Conservation (phyloP, 2,797 vertebrate genomes). For the Phyllotis vaccarum region DNA sequence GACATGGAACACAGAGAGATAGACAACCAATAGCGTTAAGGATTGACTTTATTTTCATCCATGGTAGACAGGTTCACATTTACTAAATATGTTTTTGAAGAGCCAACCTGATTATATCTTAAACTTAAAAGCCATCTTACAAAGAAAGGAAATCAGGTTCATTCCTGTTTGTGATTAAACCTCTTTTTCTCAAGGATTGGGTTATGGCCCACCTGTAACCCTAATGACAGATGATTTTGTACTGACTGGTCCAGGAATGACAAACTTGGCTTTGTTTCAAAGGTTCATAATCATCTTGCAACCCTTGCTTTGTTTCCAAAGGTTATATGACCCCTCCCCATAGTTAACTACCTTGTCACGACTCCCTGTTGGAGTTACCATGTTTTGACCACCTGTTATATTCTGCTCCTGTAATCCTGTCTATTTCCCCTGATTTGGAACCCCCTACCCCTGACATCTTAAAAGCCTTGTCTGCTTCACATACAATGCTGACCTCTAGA, state of each 20-base stretch:
- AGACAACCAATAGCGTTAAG: neutral
- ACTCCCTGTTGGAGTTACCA: neutral
- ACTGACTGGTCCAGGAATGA: neutral
- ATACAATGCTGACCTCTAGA: neutral
- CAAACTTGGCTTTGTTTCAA: neutral
- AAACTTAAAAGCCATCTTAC: neutral
- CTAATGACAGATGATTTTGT: neutral
- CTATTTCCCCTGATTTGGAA: neutral
- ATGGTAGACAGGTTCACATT: slow-evolving; percentile 3
- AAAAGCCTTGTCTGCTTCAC: neutral
- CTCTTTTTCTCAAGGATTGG: neutral
- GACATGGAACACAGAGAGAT: neutral
- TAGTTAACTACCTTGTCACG: neutral
- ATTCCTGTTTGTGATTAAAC: neutral
- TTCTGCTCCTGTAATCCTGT: neutral
- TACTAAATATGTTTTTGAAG: slow-evolving; percentile 16
- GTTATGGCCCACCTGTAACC: neutral
- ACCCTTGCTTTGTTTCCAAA: neutral
- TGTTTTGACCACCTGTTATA: neutral
- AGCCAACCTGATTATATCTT: neutral
- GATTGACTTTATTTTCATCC: neutral
- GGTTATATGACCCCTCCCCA: neutral
- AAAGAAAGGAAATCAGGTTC: neutral
- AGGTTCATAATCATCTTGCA: neutral
- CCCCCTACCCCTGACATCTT: too few relatives aligned